Conservation (phyloP, 2,888 invertebrate genomes). For the Latrodectus hesperus region DNA sequence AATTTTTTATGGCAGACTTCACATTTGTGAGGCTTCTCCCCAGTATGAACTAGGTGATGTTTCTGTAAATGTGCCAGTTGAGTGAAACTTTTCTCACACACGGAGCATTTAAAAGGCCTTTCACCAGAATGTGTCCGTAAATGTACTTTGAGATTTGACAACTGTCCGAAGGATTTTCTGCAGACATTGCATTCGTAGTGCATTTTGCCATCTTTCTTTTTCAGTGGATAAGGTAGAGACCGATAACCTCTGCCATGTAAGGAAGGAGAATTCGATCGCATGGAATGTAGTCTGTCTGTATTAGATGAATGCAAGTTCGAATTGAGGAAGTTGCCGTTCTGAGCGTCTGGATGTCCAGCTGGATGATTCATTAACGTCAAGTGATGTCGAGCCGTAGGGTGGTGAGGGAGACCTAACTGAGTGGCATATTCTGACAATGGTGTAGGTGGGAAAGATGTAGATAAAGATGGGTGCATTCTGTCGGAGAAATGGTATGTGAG, state of each 20-base stretch:
- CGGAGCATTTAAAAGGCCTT: constrained; percentile 96
- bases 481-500: constrained; percentile 68
- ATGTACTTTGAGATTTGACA: constrained; percentile 97
- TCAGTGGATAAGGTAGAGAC: constrained; percentile 94
- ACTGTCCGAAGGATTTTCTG: constrained; percentile 97
- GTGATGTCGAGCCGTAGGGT: constrained; percentile 37
- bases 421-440: constrained; percentile 48
- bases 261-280: constrained; percentile 29
- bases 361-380: constrained; percentile 40
- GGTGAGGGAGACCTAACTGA: constrained; percentile 30
- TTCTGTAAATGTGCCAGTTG: constrained; percentile 98
- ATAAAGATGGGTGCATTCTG: constrained; percentile 49
- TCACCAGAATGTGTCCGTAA: constrained; percentile 98
- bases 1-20: constrained; percentile 98
- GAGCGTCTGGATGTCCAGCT: constrained; percentile 31
- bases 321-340: constrained; percentile 24
- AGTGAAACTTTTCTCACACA: constrained; percentile 98
- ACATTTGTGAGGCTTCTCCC: constrained; percentile 98
- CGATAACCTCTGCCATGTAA: constrained; percentile 84
- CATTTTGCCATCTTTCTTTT: constrained; percentile 99
- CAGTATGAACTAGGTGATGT: constrained; percentile 98
- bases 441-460: constrained; percentile 27
- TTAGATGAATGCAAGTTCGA: constrained; percentile 34
- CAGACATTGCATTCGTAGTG: constrained; percentile 99
- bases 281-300: constrained; percentile 36